Conservation (phyloP, 1,140 invertebrate species). For the Bombus ignitus region DNA sequence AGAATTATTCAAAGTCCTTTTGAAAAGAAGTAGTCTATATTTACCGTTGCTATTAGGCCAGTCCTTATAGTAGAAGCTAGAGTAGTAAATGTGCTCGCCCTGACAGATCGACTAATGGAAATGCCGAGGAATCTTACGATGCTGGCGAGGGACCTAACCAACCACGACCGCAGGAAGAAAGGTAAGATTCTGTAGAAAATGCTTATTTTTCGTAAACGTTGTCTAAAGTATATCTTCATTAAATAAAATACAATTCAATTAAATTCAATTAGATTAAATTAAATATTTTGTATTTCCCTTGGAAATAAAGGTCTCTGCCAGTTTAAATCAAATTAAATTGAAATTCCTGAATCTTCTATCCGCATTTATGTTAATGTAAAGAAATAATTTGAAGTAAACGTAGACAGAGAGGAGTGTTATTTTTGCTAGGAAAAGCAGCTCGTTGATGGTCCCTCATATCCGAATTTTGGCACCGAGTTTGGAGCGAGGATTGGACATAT, state of each 20-base stretch:
- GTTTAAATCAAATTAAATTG: too few species aligned
- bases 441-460: conserved; percentile 88
- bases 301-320: not conserved
- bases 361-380: not conserved
- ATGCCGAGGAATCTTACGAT: conserved; percentile 61
- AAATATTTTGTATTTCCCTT: not conserved
- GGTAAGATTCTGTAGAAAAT: conserved; percentile 67
- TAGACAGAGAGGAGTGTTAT: conserved; percentile 71
- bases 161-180: conserved; percentile 42
- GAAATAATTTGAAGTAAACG: conserved; percentile 50
- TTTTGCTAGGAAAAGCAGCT: conserved; percentile 85
- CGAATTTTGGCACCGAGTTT: conserved; percentile 90
- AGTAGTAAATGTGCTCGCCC: conserved; percentile 78
- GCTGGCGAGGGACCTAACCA: conserved; percentile 70
- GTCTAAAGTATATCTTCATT: not conserved
- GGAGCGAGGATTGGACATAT: conserved; percentile 88
- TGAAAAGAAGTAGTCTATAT: not conserved
- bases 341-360: not conserved
- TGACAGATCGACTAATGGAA: conserved; percentile 71
- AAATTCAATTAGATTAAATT: not conserved
- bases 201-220: not conserved
- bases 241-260: not conserved
- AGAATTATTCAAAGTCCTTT: not conserved
- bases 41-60: not conserved
- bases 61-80: conserved; percentile 56